Evolutionary conservation across 2,113 vertebrate genomes (phyloP).

Genomic region (Megalops atlanticus): DNA sequence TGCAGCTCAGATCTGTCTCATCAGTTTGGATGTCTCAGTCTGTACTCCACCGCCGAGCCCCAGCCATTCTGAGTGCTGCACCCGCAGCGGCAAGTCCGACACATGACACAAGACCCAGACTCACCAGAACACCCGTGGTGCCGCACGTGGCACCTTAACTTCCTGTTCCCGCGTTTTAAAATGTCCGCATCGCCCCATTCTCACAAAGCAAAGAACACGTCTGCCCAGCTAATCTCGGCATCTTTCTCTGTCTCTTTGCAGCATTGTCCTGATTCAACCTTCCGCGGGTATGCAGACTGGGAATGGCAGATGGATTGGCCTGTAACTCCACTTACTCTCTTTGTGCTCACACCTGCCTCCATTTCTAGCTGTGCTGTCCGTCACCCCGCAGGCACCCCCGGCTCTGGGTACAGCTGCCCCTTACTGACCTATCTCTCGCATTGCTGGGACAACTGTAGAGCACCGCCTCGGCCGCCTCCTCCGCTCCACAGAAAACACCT

Average conservation of each 20-base stretch:
- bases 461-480: background rate
- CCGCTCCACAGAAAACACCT: background rate
- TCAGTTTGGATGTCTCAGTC: background rate
- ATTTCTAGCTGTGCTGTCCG: background rate
- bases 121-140: background rate
- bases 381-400: no score
- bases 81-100: background rate
- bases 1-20: background rate
- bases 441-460: no score
- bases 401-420: no score
- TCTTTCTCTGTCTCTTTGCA: background rate
- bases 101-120: background rate
- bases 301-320: no score
- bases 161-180: background rate
- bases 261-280: background rate
- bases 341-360: no score
- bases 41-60: background rate
- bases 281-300: no score
- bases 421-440: no score
- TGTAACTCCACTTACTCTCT: no score
- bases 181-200: background rate
- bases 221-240: no score
- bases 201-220: background rate
- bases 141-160: no score
- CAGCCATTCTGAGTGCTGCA: background rate